These are phyloP conservation scores for Agriopis leucophaearia DNA, from an alignment of 2,888 invertebrate genomes.

Conservation along the genomic window DNA sequence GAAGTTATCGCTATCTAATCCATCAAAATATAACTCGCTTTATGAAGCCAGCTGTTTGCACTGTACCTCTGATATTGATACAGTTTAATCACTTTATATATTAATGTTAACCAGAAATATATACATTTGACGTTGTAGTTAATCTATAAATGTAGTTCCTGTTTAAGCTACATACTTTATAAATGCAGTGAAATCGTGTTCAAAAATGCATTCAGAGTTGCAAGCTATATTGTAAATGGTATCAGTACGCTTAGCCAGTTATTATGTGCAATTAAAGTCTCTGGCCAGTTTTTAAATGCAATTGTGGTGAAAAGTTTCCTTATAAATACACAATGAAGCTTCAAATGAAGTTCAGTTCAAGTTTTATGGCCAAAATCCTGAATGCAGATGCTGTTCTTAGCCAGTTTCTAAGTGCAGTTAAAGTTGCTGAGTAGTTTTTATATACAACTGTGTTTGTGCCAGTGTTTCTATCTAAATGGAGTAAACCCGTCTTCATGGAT, in stretches of 20 bases:
- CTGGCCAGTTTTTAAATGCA: neutral
- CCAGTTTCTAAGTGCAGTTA: neutral
- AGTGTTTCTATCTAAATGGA: neutral
- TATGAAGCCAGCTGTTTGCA: slow-evolving; percentile 14
- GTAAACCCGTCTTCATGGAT: neutral
- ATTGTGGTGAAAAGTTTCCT: no score
- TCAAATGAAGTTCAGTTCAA: no score
- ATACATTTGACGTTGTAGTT: neutral
- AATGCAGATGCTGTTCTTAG: neutral
- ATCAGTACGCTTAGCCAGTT: neutral
- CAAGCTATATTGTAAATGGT: no score
- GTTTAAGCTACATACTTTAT: neutral
- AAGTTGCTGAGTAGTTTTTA: neutral
- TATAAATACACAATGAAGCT: no score
- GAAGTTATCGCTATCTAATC: slow-evolving; percentile 32
- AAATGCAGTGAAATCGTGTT: neutral
- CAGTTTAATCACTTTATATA: neutral
- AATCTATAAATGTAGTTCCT: slow-evolving; percentile 3
- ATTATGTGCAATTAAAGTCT: neutral
- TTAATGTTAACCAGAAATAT: neutral
- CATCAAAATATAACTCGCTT: slow-evolving; percentile 20
- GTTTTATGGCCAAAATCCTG: neutral
- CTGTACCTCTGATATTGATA: slow-evolving; percentile 22
- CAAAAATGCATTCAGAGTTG: no score
- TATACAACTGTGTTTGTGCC: neutral